Base-by-base conservation (phyloP, 1,140 invertebrate genomes). In the Bombus sibiricus region DNA sequence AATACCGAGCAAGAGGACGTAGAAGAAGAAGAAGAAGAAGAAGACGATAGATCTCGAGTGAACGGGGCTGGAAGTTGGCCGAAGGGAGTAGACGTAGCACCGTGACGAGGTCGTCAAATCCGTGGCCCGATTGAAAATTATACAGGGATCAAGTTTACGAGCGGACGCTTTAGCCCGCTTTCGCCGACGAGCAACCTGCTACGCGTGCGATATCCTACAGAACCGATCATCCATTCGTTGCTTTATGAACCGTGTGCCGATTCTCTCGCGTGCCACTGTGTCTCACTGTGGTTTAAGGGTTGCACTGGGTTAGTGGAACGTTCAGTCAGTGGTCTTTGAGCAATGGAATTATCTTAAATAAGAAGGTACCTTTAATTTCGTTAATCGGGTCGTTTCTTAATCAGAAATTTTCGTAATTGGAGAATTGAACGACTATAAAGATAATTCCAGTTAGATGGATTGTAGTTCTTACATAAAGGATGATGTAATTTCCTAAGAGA, bases 71-170 rank as follows among this genome's bases (percentile, higher is more conserved):
- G 66, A 68, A 22, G n/a, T 15, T 22, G n/a, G 6, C n/a, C 71
- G 34, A 15, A 77, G 82, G 57, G 80, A 86, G 90, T 90, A 86
- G 85, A 66, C 66, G 78, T 12, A 41, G 84, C 85, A 89, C 89
- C 91, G 89, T 94, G 94, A 94, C 94, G 94, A 93, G 94, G 92
- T 95, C 94, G 94, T 95, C 94, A 95, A 95, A 95, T 95, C 93
- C 94, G 91, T 91, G 83, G 91, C 75, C 87, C 94, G 94, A 95
- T 95, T 95, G 94, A 95, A 95, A 95, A 95, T 95, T 95, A 95
- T 95, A 95, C 95, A 95, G 94, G 94, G 94, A 95, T 95, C 94
- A 94, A 92, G 93, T 95, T 95, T 95, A 95, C 93, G 94, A 95
- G 91, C 91, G 86, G 72, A 89, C 89, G 90, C 92, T 93, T 93